Conservation (phyloP, 2,888 invertebrate genomes). For the Diplazon laetatorius region DNA sequence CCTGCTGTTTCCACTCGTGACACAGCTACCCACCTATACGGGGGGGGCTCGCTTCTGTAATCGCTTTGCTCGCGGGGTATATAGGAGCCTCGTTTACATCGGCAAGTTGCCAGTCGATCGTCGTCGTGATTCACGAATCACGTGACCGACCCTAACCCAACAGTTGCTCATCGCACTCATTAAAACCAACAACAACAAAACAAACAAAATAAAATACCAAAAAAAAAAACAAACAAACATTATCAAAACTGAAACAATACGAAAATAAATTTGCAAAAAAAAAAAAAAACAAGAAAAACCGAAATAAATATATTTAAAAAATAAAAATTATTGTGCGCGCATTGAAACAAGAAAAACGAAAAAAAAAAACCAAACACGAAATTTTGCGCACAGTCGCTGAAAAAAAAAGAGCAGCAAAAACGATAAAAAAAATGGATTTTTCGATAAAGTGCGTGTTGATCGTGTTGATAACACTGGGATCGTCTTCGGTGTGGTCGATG, state of each 20-base stretch:
- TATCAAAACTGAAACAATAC: too few species aligned
- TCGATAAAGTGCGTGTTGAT: conserved; percentile 63
- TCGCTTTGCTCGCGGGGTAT: conserved; percentile 59
- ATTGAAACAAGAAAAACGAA: too few species aligned
- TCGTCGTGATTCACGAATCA: conserved; percentile 63
- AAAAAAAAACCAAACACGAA: too few species aligned
- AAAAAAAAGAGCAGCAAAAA: background rate
- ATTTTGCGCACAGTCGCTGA: too few species aligned
- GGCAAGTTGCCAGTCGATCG: conserved; percentile 67
- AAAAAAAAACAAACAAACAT: too few species aligned
- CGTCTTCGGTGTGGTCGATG: conserved; percentile 47
- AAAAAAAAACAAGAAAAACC: too few species aligned
- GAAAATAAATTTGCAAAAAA: too few species aligned
- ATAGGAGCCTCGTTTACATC: conserved; percentile 62
- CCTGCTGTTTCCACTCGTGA: conserved; percentile 49
- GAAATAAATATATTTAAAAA: too few species aligned
- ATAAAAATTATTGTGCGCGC: too few species aligned
- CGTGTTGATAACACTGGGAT: conserved; percentile 59
- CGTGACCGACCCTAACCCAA: conserved; percentile 41
- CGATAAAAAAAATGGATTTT: conserved; percentile 50
- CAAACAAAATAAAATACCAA: background rate
- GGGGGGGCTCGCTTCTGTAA: too few species aligned
- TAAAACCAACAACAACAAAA: too few species aligned
- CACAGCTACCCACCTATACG: conserved; percentile 37
- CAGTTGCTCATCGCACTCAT: too few species aligned